Conservation (phyloP, 2,888 invertebrate genomes). For the Agonopterix alstromeriana region DNA sequence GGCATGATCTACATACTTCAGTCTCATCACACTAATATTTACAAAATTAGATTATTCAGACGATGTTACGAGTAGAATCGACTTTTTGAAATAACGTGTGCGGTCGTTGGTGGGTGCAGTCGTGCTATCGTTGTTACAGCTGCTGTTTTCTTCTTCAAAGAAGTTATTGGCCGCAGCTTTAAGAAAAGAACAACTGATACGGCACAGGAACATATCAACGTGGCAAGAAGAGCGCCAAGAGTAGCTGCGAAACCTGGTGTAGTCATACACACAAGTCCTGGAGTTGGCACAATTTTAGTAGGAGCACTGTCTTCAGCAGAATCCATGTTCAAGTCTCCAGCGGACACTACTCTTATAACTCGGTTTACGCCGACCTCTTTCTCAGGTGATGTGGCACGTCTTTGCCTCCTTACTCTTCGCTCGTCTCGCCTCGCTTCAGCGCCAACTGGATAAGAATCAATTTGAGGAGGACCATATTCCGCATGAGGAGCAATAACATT, state of each 20-base stretch:
- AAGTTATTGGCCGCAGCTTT: constrained; percentile 83
- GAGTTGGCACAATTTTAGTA: constrained; percentile 79
- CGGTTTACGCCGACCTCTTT: constrained; percentile 93
- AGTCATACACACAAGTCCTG: constrained; percentile 93
- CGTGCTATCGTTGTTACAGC: constrained; percentile 63
- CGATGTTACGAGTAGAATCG: constrained; percentile 81
- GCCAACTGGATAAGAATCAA: constrained; percentile 71
- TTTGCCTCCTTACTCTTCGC: constrained; percentile 80
- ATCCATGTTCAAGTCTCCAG: constrained; percentile 90
- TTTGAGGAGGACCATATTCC: constrained; percentile 84
- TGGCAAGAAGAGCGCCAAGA: constrained; percentile 87
- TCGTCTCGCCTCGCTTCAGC: constrained; percentile 85
- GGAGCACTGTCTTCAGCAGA: constrained; percentile 81
- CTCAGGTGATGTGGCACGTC: constrained; percentile 79
- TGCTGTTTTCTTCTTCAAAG: constrained; percentile 73
- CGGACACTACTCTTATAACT: constrained; percentile 93
- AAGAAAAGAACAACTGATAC: constrained; percentile 91
- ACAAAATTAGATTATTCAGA: constrained; percentile 61
- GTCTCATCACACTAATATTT: constrained; percentile 75
- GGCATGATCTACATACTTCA: constrained; percentile 66
- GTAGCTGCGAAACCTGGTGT: constrained; percentile 95
- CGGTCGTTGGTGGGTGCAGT: constrained; percentile 58
- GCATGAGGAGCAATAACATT: constrained; percentile 73
- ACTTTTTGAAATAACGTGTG: constrained; percentile 75
- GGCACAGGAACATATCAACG: constrained; percentile 89